phyloP scores from a whole-genome alignment of 1,140 invertebrate species.

The Amyelois transitella region DNA sequence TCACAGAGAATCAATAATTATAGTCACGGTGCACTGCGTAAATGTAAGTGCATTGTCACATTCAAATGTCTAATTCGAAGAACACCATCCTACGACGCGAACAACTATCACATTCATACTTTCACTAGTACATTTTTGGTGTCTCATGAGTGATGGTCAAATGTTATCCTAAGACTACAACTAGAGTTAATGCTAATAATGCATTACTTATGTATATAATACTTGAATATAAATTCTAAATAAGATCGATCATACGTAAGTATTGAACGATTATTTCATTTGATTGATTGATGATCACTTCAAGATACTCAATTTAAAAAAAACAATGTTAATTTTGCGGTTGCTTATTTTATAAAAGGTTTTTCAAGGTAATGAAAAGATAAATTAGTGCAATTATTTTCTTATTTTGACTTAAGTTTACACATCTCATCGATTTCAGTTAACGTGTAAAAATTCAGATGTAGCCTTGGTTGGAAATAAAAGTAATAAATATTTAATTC shows the following conservation, averaged over 20 bases:
- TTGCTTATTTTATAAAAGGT: too few species aligned
- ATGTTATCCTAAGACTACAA: slow-evolving; percentile 28
- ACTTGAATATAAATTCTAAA: slow-evolving; percentile 20
- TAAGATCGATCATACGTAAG: slow-evolving; percentile 9
- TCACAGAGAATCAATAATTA: slow-evolving; percentile 46
- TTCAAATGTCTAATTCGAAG: slow-evolving; percentile 15
- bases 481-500: slow-evolving; percentile 34
- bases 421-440: too few species aligned
- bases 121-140: slow-evolving; percentile 49
- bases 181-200: slow-evolving; percentile 14
- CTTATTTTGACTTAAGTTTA: too few species aligned
- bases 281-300: too few species aligned
- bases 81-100: slow-evolving; percentile 18
- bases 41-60: slow-evolving; percentile 27
- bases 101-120: slow-evolving; percentile 39
- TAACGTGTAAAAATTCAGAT: too few species aligned
- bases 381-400: too few species aligned
- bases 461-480: too few species aligned
- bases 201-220: slow-evolving; percentile 9
- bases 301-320: too few species aligned
- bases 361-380: too few species aligned
- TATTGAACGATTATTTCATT: slow-evolving; percentile 11
- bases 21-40: slow-evolving; percentile 24
- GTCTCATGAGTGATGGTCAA: slow-evolving; percentile 43
- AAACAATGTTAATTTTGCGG: background rate